Evolutionary conservation across 1,140 invertebrate genomes (phyloP).

Genomic region (roundworm (Caenorhabditis elegans)): WBcel235 BX284606.5:16365501-16366000

Average conservation of each 20-base stretch:
- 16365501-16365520: background rate
- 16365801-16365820: too few species aligned
- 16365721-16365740: background rate
- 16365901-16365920: too few species aligned
- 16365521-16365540: slow-evolving; percentile 17
- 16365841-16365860: background rate
- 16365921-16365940: too few species aligned
- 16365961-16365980: too few species aligned
- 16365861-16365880: background rate
- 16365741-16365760: too few species aligned
- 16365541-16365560: background rate
- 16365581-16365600: slow-evolving; percentile 10
- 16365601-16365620: background rate
- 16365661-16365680: slow-evolving; percentile 25
- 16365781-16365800: too few species aligned
- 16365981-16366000: too few species aligned
- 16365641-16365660: slow-evolving; percentile 27
- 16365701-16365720: background rate
- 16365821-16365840: too few species aligned
- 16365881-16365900: too few species aligned
- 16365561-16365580: background rate
- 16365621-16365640: slow-evolving; percentile 13
- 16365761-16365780: too few species aligned
- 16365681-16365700: background rate
- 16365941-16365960: too few species aligned